Percentiles rank a stretch among this genome's conserved stretches.
Conservation (phyloP, 2,113 vertebrate genomes). For the Myiozetetes cayanensis region DNA sequence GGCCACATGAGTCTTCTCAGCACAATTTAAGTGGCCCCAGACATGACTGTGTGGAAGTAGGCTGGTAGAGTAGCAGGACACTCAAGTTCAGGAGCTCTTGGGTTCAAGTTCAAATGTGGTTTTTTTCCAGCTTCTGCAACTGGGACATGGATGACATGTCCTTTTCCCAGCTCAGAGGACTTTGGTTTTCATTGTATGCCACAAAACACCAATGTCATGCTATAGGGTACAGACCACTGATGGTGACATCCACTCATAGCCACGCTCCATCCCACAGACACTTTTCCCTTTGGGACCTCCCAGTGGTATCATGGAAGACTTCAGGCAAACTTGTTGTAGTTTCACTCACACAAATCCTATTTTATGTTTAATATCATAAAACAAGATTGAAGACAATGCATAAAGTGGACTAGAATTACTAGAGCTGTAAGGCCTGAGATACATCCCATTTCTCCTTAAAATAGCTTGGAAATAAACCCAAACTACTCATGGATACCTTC, state of each 20-base stretch:
- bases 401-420: not conserved
- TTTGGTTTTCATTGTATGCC: not conserved
- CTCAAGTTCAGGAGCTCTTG: not conserved
- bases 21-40: not conserved
- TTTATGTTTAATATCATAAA: not conserved
- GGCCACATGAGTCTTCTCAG: not conserved
- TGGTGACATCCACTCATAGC: not conserved
- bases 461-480: not conserved
- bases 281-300: not conserved
- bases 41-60: not conserved
- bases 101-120: rapidly evolving
- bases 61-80: not conserved
- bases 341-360: not conserved
- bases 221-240: not conserved
- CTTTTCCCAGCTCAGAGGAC: not conserved
- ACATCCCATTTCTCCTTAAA: not conserved
- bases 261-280: not conserved
- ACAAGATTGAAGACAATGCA: not conserved
- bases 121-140: not conserved
- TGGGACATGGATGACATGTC: not conserved
- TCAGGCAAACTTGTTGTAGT: not conserved
- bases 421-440: not conserved
- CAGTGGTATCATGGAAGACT: not conserved
- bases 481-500: not conserved
- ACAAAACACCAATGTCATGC: not conserved